These are phyloP conservation scores for Xanthorhoe designata DNA, from an alignment of 2,888 invertebrate genomes.

Conservation along the genomic window DNA sequence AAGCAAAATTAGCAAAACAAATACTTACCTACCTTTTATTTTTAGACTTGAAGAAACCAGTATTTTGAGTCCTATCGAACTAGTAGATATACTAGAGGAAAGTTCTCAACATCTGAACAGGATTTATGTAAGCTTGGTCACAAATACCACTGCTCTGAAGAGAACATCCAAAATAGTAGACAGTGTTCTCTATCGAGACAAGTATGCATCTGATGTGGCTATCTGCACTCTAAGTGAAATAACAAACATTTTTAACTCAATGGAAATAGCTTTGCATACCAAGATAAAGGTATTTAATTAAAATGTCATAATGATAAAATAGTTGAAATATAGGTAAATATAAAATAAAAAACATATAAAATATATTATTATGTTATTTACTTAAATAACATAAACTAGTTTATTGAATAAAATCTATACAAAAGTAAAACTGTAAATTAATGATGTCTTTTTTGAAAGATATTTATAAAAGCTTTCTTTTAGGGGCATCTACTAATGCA, in stretches of 20 bases:
- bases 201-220: slow-evolving; percentile 76
- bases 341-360: too few species aligned
- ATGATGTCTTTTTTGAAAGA: too few species aligned
- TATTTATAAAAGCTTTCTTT: too few species aligned
- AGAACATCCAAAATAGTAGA: slow-evolving; percentile 68
- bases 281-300: slow-evolving; percentile 71
- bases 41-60: slow-evolving; percentile 16
- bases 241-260: slow-evolving; percentile 68
- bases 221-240: slow-evolving; percentile 71
- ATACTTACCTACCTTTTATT: background rate
- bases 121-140: slow-evolving; percentile 73
- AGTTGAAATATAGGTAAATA: too few species aligned
- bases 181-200: slow-evolving; percentile 69
- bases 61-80: slow-evolving; percentile 57
- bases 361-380: too few species aligned
- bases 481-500: too few species aligned
- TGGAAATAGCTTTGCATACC: slow-evolving; percentile 70
- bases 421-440: too few species aligned
- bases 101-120: slow-evolving; percentile 74
- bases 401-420: too few species aligned
- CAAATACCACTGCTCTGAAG: slow-evolving; percentile 70
- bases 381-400: too few species aligned
- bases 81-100: slow-evolving; percentile 71
- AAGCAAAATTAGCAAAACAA: too few species aligned
- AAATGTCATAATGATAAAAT: too few species aligned